phyloP scores from a whole-genome alignment of 2,113 vertebrate genomes.

The Epinephelus lanceolatus region DNA sequence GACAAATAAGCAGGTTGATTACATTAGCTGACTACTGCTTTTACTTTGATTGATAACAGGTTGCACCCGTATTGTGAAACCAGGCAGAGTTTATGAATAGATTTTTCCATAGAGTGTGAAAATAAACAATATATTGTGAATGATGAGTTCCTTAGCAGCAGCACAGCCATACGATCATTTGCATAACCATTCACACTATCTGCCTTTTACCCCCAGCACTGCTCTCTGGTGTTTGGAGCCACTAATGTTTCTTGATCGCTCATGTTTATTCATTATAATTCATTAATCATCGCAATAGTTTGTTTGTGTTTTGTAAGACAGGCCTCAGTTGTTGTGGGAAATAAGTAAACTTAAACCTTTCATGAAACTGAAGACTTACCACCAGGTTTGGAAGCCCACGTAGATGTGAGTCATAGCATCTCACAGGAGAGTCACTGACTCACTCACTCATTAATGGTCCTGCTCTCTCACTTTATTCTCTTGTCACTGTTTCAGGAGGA shows the following conservation, averaged over 20 bases:
- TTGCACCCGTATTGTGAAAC: not conserved
- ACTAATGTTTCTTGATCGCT: slow-evolving; percentile 14
- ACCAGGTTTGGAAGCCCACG: not conserved
- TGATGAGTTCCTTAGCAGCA: not conserved
- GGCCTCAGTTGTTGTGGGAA: slow-evolving; percentile 30
- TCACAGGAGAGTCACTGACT: slow-evolving; percentile 7
- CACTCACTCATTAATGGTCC: slow-evolving; percentile 28
- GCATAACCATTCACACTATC: slow-evolving; percentile 1
- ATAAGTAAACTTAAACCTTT: slow-evolving; percentile 14
- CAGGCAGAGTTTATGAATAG: not conserved
- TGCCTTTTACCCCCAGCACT: slow-evolving; percentile 20
- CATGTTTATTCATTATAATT: slow-evolving; percentile 55
- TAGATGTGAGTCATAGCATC: slow-evolving; percentile 38
- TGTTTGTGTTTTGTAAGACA: slow-evolving; percentile 41
- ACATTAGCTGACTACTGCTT: not conserved
- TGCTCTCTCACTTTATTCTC: slow-evolving; percentile 7
- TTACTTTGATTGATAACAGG: not conserved
- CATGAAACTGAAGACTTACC: slow-evolving; percentile 10
- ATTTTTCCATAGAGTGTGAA: not conserved
- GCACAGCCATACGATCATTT: not conserved
- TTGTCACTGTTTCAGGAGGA: not conserved
- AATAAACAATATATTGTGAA: not conserved
- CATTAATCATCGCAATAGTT: slow-evolving; percentile 35
- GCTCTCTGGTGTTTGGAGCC: not conserved
- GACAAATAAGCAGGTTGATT: not conserved